Evolutionary conservation across 2,113 vertebrate species (phyloP).

Genomic region (Ivindomyrus marchei): DNA sequence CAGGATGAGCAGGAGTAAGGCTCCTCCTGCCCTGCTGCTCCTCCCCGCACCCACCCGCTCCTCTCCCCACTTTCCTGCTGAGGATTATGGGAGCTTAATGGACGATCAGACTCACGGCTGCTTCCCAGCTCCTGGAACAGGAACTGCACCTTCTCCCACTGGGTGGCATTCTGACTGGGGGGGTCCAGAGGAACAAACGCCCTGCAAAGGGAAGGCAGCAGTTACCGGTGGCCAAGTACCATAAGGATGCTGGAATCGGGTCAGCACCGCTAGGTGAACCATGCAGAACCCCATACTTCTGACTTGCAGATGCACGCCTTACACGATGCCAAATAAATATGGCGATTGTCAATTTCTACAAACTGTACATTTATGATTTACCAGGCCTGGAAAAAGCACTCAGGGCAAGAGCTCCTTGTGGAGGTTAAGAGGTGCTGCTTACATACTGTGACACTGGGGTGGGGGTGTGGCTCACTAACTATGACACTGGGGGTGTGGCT

Average conservation of each 20-base stretch:
- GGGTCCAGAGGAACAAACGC: slow-evolving; percentile 86
- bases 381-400: neutral
- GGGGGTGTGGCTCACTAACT: too few species aligned
- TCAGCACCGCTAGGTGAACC: neutral
- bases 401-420: neutral
- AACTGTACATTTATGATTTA: neutral
- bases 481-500: too few species aligned
- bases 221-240: neutral
- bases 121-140: slow-evolving; percentile 92
- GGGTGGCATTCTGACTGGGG: slow-evolving; percentile 78
- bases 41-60: slow-evolving; percentile 20
- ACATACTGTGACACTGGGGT: neutral
- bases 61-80: neutral
- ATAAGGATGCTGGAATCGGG: neutral
- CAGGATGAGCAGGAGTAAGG: slow-evolving; percentile 39
- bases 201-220: slow-evolving; percentile 55
- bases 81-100: neutral
- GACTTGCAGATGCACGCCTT: neutral
- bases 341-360: neutral
- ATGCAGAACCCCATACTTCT: neutral
- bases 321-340: neutral
- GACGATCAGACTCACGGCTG: slow-evolving; percentile 72
- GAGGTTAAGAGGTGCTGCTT: neutral
- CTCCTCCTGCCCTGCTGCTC: slow-evolving; percentile 24
- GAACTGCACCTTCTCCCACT: slow-evolving; percentile 90